phyloP scores from a whole-genome alignment of 2,888 invertebrate species.

The Erpobdella octoculata region DNA sequence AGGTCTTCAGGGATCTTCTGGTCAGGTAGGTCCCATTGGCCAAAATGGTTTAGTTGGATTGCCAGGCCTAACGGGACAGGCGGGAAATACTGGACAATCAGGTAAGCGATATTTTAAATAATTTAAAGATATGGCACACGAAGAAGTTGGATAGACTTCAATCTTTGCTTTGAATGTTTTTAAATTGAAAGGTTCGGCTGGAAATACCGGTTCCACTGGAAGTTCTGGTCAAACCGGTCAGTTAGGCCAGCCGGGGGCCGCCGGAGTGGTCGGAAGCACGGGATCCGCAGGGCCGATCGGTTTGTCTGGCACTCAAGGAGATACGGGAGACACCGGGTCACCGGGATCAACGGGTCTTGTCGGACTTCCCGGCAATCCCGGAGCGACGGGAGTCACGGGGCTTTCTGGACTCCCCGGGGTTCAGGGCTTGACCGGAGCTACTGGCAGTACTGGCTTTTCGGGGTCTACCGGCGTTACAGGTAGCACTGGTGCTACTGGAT shows the following conservation, averaged over 20 bases:
- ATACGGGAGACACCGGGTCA: slow-evolving; percentile 13
- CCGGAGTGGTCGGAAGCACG: background rate
- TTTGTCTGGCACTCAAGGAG: background rate
- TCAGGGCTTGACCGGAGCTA: slow-evolving; percentile 13
- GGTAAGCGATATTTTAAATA: too few relatives aligned
- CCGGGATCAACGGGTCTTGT: background rate
- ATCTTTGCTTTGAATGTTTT: too few relatives aligned
- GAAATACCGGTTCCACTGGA: too few relatives aligned
- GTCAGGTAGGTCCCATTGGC: slow-evolving; percentile 17
- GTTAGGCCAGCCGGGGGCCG: background rate
- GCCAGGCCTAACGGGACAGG: background rate
- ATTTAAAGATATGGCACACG: too few relatives aligned
- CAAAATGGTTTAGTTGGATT: slow-evolving; percentile 24
- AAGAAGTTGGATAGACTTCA: too few relatives aligned
- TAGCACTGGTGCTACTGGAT: slow-evolving; percentile 26
- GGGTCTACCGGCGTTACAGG: background rate
- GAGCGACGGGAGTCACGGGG: background rate
- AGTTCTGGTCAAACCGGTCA: too few relatives aligned
- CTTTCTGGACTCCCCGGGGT: slow-evolving; percentile 7
- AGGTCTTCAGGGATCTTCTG: background rate
- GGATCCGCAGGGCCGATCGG: slow-evolving; percentile 2
- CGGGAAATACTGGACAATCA: background rate
- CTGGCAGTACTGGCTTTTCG: background rate
- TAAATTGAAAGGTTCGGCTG: too few relatives aligned
- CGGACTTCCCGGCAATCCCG: background rate